These are phyloP conservation scores for Vulpes vulpes DNA, from an alignment of 2,113 vertebrate genomes.

Conservation along the genomic window DNA sequence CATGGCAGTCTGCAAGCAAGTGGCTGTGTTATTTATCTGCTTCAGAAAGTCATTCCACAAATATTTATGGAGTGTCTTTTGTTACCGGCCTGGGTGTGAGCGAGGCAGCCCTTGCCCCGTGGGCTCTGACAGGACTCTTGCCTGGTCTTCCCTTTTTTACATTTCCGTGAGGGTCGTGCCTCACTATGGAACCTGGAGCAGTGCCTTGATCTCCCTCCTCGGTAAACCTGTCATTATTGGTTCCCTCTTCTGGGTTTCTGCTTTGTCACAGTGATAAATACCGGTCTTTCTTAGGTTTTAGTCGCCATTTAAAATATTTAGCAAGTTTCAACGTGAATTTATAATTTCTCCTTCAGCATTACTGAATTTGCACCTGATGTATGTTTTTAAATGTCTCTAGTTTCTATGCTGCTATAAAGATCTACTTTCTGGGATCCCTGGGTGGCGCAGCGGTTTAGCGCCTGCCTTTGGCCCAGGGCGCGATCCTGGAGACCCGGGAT, in stretches of 20 bases:
- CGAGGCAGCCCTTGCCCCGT: rapidly evolving
- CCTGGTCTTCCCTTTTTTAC: background rate
- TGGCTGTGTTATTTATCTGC: conserved; percentile 59
- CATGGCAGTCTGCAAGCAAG: conserved; percentile 45
- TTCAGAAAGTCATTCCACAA: conserved; percentile 64
- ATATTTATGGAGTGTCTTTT: conserved; percentile 50
- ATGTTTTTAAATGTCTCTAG: background rate
- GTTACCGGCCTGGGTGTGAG: background rate
- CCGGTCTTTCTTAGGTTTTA: background rate
- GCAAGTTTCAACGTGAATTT: conserved; percentile 16
- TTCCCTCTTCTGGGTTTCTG: background rate
- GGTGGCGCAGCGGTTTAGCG: too few relatives aligned
- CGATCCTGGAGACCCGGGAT: too few relatives aligned
- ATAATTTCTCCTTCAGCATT: conserved; percentile 7
- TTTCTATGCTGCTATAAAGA: background rate
- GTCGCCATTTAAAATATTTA: conserved; percentile 46
- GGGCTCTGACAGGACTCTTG: background rate
- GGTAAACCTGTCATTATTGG: background rate
- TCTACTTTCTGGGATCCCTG: background rate
- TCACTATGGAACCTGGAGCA: background rate
- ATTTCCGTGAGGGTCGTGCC: background rate
- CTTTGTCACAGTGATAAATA: conserved; percentile 8
- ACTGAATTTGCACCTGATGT: background rate
- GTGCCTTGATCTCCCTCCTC: background rate
- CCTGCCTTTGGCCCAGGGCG: too few relatives aligned